Percentiles rank a stretch among this genome's conserved stretches.
phyloP scores from a whole-genome alignment of 2,797 vertebrate genomes.

The Diceros bicornis region DNA sequence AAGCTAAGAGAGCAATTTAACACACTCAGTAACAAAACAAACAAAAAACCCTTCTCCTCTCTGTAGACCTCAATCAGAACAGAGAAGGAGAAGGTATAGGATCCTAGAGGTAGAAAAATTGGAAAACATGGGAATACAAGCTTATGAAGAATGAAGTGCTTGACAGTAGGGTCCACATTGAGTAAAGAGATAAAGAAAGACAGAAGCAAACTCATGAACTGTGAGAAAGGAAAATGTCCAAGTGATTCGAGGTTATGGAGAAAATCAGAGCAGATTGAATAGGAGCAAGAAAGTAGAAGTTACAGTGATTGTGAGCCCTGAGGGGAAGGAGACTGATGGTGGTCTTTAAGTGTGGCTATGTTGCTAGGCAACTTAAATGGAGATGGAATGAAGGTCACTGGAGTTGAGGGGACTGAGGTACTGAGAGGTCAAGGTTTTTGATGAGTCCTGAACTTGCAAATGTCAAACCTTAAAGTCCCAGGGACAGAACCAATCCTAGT shows the following conservation, averaged over 20 bases:
- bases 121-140: neutral
- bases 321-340: neutral
- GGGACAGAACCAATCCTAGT: neutral
- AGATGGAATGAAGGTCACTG: neutral
- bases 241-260: neutral
- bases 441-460: neutral
- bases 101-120: neutral
- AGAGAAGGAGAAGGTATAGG: neutral
- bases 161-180: neutral
- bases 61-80: neutral
- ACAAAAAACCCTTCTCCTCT: neutral
- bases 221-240: neutral
- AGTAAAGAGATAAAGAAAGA: neutral
- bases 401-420: neutral
- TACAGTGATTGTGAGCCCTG: neutral
- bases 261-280: neutral
- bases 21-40: neutral
- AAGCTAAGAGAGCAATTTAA: neutral
- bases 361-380: neutral
- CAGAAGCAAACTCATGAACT: neutral
- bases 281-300: neutral
- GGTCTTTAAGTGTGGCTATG: neutral
- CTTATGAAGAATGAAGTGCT: neutral
- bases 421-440: neutral
- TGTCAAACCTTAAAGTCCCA: neutral